These are phyloP conservation scores for Yponomeuta evonymella DNA, from an alignment of 2,888 invertebrate genomes.

Conservation along the genomic window DNA sequence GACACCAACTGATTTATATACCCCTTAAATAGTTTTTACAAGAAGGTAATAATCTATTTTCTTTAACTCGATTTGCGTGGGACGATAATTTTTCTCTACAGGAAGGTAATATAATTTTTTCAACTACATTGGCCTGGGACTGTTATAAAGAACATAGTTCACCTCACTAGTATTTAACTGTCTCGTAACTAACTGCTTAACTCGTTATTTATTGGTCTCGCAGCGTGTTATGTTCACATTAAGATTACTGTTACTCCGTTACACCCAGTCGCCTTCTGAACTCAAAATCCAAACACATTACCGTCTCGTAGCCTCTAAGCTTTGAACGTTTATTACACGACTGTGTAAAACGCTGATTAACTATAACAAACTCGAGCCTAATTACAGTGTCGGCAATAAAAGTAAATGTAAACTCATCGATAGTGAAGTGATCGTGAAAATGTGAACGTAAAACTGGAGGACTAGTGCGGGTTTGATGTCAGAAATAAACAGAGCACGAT, in stretches of 20 bases:
- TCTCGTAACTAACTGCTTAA: no score
- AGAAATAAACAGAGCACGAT: not conserved
- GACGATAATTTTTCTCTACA: no score
- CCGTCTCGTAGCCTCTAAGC: conserved; percentile 41
- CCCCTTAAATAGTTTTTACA: not conserved
- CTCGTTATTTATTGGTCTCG: no score
- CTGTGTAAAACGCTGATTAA: conserved; percentile 43
- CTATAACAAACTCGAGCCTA: conserved; percentile 30
- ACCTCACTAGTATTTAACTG: no score
- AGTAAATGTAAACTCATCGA: conserved; percentile 32
- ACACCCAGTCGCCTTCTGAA: conserved; percentile 8
- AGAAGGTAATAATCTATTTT: no score
- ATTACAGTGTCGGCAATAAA: conserved; percentile 33
- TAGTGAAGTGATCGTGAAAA: conserved; percentile 19
- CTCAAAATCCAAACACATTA: conserved; percentile 64
- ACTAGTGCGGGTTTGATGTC: not conserved
- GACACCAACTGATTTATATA: not conserved
- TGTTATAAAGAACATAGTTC: no score
- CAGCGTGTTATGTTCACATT: not conserved
- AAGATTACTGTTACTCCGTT: not conserved
- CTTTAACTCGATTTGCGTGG: no score
- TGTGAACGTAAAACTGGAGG: conserved; percentile 19
- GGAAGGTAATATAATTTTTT: no score
- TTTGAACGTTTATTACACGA: conserved; percentile 49
- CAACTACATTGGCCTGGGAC: no score